Evolutionary conservation across 92 coral and sea anemone species (phyloP).

Genomic region (Epizoanthus illoricatus): DNA sequence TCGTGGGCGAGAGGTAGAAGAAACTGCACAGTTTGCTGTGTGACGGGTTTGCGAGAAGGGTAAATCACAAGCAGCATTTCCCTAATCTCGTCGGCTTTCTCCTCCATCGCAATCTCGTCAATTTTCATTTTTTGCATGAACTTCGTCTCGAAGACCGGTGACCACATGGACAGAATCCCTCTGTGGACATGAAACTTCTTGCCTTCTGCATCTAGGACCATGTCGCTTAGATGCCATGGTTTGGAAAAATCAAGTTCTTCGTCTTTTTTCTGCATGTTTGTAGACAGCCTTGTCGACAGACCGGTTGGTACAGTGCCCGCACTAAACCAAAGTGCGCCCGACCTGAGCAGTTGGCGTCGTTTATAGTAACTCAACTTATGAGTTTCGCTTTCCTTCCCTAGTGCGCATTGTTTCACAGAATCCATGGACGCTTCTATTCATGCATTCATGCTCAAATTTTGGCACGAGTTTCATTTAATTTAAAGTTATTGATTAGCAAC

Average conservation of each 20-base stretch:
- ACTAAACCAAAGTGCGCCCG: not conserved
- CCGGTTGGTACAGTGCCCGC: not conserved
- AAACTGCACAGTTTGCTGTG: slow-evolving; percentile 68
- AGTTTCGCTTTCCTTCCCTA: not conserved
- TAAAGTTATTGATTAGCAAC: not conserved
- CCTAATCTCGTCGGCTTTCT: slow-evolving; percentile 67
- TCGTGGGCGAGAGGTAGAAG: slow-evolving; percentile 72
- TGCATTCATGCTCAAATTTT: not conserved
- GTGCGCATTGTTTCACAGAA: not conserved
- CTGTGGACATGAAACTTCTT: slow-evolving; percentile 74
- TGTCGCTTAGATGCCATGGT: slow-evolving; percentile 86
- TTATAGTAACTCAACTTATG: not conserved
- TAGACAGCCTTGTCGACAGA: not conserved
- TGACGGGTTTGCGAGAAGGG: slow-evolving; percentile 72
- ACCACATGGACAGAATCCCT: slow-evolving; percentile 83
- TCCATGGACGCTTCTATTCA: slow-evolving; percentile 16
- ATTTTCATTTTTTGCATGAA: slow-evolving; percentile 63
- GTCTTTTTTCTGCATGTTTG: slow-evolving; percentile 73
- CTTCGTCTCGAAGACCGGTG: slow-evolving; percentile 83
- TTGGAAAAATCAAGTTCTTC: slow-evolving; percentile 70
- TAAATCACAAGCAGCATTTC: slow-evolving; percentile 74
- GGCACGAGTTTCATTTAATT: not conserved
- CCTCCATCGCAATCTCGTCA: slow-evolving; percentile 61
- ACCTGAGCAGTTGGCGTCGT: not conserved
- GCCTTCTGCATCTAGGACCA: slow-evolving; percentile 61